Percentiles rank a stretch among this genome's conserved stretches.
These are phyloP conservation scores for Arremon aurantiirostris DNA, from an alignment of 2,797 vertebrate species.

Conservation along the genomic window DNA sequence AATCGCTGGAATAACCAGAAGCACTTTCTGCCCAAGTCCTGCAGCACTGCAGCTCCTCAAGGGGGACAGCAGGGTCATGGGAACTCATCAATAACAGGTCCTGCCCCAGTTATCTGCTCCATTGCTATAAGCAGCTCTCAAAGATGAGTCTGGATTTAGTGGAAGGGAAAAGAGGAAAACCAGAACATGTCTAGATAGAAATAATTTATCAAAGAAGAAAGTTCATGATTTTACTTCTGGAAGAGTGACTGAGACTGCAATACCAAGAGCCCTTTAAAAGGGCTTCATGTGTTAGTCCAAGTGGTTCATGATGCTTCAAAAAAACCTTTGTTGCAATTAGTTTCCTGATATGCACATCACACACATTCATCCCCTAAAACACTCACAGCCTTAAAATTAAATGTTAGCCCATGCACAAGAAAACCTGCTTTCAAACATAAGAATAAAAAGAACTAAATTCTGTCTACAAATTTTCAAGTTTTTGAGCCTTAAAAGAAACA, in stretches of 20 bases:
- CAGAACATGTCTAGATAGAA: neutral
- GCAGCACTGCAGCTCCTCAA: neutral
- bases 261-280: slow-evolving; percentile 24
- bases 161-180: neutral
- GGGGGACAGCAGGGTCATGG: neutral
- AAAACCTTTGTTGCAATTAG: slow-evolving; percentile 13
- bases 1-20: neutral
- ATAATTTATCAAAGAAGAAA: neutral
- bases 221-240: neutral
- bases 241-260: neutral
- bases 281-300: neutral
- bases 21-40: neutral
- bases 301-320: slow-evolving; percentile 16
- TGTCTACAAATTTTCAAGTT: neutral
- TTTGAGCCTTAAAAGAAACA: neutral
- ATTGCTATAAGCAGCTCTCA: neutral
- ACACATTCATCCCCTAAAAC: neutral
- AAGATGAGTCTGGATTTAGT: neutral
- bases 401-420: neutral
- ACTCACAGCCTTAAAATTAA: neutral
- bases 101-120: slow-evolving; percentile 15
- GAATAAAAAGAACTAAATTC: neutral
- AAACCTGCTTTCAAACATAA: neutral
- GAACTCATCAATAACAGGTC: neutral
- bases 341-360: neutral